Evolutionary conservation across 2,888 invertebrate genomes (phyloP), one percentile per base, ranked within the genome.

Genomic region (Ennomos fuscantarius): DNA sequence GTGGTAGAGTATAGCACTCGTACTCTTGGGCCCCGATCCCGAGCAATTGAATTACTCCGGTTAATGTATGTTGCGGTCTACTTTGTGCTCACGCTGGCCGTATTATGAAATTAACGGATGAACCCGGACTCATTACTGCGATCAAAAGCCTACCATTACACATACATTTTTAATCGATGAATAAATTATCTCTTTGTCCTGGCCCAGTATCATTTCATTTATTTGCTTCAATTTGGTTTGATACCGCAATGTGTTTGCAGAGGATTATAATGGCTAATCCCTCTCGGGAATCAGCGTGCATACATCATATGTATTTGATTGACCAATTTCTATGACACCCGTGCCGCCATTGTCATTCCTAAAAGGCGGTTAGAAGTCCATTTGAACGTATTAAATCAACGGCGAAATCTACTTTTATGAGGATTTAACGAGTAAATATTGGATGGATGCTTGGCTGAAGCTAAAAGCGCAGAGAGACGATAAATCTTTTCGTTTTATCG

Each of bases 11-110:
- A 10, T 36, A 51, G 46, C 42, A 51, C 44, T 40, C 47, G 37
- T 36, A 34, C 53, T 64, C 41, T 47, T 48, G 53, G 45, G 57
- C 46, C 56, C 60, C 64, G 60, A 53, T 51, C 62, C 52, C 54
- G 41, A 47, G 49, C 61, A 63, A 66, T 67, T 60, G 62, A 60
- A 68, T 68, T 67, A 68, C 63, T 60, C 51, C 50, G 46, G 62
- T 62, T 66, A 70, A 70, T 70, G 68, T 65, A 66, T n/a, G 65
- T 55, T 62, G 54, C 58, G 51, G 50, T 49, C 57, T 60, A 54
- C 55, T 63, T 62, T 53, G 47, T 50, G 44, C 56, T 51, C 56
- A 42, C 52, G 31, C 55, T 41, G 32, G 48, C 48, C 50, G 42
- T 46, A 59, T 66, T 66, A 62, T 57, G 55, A 65, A 56, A 62